Conservation (phyloP, 2,113 vertebrate species). For the Callorhinus ursinus region DNA sequence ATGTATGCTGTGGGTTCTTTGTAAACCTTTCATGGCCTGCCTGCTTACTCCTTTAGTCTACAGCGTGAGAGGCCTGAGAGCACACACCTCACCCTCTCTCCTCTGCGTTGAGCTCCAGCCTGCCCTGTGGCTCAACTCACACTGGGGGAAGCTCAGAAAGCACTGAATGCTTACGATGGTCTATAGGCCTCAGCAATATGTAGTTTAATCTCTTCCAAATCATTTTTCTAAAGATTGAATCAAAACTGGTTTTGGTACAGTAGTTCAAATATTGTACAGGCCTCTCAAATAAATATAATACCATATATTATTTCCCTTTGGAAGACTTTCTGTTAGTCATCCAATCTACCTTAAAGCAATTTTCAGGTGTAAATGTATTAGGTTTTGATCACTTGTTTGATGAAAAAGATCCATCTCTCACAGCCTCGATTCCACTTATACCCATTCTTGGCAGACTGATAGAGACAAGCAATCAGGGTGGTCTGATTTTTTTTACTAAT, state of each 20-base stretch:
- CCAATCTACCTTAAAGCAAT: slow-evolving; percentile 60
- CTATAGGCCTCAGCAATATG: not conserved
- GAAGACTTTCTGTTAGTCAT: slow-evolving; percentile 64
- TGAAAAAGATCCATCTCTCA: slow-evolving; percentile 27
- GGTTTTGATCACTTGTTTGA: slow-evolving; percentile 59
- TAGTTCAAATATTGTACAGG: slow-evolving; percentile 49
- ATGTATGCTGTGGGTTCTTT: not conserved
- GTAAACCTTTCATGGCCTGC: not conserved
- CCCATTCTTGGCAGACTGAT: slow-evolving; percentile 15
- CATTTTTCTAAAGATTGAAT: slow-evolving; percentile 68
- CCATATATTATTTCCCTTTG: slow-evolving; percentile 56
- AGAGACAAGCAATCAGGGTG: not conserved
- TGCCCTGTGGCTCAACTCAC: not conserved
- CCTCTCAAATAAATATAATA: slow-evolving; percentile 51
- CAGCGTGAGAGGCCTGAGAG: not conserved
- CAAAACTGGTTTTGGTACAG: slow-evolving; percentile 51
- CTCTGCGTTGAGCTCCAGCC: not conserved
- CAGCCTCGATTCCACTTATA: slow-evolving; percentile 38
- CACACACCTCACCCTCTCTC: not conserved
- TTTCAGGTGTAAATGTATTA: slow-evolving; percentile 55
- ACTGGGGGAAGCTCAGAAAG: not conserved
- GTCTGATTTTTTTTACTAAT: not conserved
- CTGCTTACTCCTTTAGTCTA: not conserved
- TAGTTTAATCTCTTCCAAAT: slow-evolving; percentile 51
- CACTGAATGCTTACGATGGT: not conserved